Percentiles rank a stretch among this genome's conserved stretches.
Evolutionary conservation across 2,888 invertebrate species (phyloP).

Genomic region (Drosophila gaucha): DNA sequence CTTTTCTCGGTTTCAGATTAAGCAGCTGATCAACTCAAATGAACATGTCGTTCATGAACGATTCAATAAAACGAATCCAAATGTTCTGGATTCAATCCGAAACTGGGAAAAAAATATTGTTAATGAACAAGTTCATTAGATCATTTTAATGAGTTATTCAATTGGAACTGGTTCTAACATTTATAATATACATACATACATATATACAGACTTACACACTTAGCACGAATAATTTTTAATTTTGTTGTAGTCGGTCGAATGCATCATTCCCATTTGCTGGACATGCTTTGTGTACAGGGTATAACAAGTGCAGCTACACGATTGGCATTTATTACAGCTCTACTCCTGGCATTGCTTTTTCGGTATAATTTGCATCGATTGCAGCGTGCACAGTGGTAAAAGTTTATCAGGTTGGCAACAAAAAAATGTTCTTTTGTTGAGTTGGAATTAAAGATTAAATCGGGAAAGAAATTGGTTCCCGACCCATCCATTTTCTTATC

Average conservation of each 20-base stretch:
- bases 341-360: constrained; percentile 55
- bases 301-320: constrained; percentile 26
- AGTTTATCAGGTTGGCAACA: background rate
- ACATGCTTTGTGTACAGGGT: background rate
- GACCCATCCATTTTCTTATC: no score
- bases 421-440: no score
- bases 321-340: constrained; percentile 23
- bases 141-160: background rate
- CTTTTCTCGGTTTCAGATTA: no score
- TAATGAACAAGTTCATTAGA: background rate
- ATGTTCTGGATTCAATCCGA: no score
- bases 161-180: no score
- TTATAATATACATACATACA: no score
- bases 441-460: no score
- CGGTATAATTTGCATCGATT: constrained; percentile 69
- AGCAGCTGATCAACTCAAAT: no score
- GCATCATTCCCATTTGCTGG: background rate
- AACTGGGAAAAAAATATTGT: no score
- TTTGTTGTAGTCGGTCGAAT: background rate
- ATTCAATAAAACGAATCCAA: background rate
- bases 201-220: background rate
- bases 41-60: no score
- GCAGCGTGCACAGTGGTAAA: constrained; percentile 44
- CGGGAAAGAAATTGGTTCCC: no score
- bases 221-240: background rate